Percentiles rank a stretch among this genome's conserved stretches.
phyloP scores from a whole-genome alignment of 2,797 vertebrate species.

The Micrastur ruficollis region DNA sequence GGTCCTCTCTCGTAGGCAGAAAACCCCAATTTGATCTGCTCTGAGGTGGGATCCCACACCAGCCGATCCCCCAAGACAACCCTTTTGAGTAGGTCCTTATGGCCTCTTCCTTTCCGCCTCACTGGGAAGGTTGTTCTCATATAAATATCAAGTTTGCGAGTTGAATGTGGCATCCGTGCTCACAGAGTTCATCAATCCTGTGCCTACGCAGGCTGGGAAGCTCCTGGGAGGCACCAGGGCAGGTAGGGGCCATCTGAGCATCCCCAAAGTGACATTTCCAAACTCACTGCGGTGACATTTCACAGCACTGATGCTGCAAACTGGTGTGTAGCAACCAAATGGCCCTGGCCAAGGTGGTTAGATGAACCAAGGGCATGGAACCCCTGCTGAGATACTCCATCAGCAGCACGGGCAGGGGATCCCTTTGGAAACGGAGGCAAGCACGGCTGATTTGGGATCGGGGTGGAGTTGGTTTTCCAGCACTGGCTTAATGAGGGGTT shows the following conservation, averaged over 20 bases:
- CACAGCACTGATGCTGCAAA: background rate
- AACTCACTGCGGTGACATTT: background rate
- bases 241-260: background rate
- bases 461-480: background rate
- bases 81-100: fast-evolving
- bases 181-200: background rate
- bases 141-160: background rate
- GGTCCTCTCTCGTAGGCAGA: background rate
- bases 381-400: background rate
- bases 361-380: background rate
- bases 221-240: background rate
- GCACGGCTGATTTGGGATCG: fast-evolving
- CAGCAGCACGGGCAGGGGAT: fast-evolving
- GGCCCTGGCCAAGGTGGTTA: background rate
- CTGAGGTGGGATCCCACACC: background rate
- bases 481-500: background rate
- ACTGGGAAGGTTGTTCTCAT: background rate
- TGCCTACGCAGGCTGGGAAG: background rate
- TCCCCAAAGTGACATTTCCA: background rate
- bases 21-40: background rate
- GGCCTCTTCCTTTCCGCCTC: background rate
- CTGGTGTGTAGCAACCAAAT: background rate
- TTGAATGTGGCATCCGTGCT: background rate
- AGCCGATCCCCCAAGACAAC: fast-evolving
- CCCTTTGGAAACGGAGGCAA: background rate